These are phyloP conservation scores for Galerucella calmariensis DNA, from an alignment of 2,888 invertebrate genomes.

Conservation along the genomic window DNA sequence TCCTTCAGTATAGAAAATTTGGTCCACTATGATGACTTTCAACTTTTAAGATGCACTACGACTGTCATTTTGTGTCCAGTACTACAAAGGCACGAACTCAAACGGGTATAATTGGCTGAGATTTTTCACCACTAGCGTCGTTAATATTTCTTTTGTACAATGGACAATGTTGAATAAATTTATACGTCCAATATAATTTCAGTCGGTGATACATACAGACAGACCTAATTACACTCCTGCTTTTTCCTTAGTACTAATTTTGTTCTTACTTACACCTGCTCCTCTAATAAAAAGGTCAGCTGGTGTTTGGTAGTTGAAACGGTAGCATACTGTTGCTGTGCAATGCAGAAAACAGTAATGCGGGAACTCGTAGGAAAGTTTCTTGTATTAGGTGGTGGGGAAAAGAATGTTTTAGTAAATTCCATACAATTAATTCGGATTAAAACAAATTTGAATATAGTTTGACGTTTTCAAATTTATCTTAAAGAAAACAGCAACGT, in stretches of 20 bases:
- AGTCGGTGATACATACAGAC: neutral
- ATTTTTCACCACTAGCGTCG: too few species aligned
- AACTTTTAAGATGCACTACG: too few species aligned
- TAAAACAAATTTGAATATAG: too few species aligned
- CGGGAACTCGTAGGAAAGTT: neutral
- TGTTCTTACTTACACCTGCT: slow-evolving; percentile 15
- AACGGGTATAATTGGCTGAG: too few species aligned
- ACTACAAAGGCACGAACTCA: too few species aligned
- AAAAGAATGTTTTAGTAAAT: neutral
- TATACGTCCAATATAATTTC: neutral
- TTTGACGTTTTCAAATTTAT: too few species aligned
- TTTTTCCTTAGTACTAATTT: slow-evolving; percentile 10
- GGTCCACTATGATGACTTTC: too few species aligned
- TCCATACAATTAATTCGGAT: neutral
- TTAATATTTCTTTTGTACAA: too few species aligned
- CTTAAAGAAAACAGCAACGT: too few species aligned
- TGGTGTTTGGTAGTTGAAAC: slow-evolving; percentile 6
- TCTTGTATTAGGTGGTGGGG: neutral
- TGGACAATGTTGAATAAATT: neutral
- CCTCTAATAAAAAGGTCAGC: slow-evolving; percentile 10
- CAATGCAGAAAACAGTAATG: slow-evolving; percentile 1
- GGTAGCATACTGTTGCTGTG: slow-evolving; percentile 8
- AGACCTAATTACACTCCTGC: neutral
- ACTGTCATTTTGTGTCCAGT: too few species aligned
- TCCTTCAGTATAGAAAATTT: too few species aligned